phyloP scores from a whole-genome alignment of 2,797 vertebrate genomes.

The Leucoraja ocellata region DNA sequence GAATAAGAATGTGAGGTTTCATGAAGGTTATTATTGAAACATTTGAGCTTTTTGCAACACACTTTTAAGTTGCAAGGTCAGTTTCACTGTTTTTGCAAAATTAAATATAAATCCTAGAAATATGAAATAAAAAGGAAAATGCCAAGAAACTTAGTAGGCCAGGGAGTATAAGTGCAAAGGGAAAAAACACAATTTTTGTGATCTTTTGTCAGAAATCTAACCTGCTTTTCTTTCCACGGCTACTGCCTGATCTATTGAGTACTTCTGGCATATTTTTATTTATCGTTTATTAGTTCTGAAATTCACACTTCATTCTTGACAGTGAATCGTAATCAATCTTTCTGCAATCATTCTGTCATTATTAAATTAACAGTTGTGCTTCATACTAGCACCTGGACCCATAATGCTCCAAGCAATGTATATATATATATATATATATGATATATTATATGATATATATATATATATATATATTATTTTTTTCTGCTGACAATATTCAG shows the following conservation, averaged over 20 bases:
- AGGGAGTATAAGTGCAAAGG: no score
- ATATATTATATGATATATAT: no score
- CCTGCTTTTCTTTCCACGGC: not conserved
- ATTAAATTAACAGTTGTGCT: not conserved
- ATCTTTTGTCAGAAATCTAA: no score
- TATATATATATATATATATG: not conserved
- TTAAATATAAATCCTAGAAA: no score
- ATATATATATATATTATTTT: not conserved
- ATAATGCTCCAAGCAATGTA: not conserved
- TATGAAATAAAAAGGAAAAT: no score
- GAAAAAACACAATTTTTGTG: no score
- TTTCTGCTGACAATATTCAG: not conserved
- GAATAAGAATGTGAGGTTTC: not conserved
- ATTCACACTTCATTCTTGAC: not conserved
- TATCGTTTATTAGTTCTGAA: not conserved
- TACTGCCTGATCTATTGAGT: no score
- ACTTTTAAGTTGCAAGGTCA: not conserved
- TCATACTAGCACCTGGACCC: not conserved
- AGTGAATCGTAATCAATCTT: conserved; percentile 5
- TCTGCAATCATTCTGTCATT: conserved; percentile 9
- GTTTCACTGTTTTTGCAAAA: not conserved
- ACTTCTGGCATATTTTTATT: no score
- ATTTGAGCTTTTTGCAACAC: not conserved
- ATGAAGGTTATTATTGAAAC: not conserved
- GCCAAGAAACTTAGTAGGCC: no score